These are phyloP conservation scores for Melanerpes formicivorus DNA, from an alignment of 2,113 vertebrate genomes.

Conservation along the genomic window DNA sequence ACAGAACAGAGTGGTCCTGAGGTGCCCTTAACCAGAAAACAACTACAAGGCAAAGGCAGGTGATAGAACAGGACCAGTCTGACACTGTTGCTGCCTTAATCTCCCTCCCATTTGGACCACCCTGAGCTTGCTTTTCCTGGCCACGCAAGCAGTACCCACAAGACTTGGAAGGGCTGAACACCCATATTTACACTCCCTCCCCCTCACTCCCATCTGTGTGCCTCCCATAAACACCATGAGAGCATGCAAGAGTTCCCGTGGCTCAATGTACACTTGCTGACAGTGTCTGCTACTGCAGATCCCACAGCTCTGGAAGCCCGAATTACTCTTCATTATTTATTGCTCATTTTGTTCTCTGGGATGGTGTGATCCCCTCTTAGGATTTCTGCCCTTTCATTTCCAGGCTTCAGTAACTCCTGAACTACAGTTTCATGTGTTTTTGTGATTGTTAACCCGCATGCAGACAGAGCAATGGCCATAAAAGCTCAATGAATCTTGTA, in stretches of 20 bases:
- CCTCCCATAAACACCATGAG: background rate
- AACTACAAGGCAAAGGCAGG: background rate
- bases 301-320: conserved; percentile 38
- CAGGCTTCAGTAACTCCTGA: conserved; percentile 76
- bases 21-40: background rate
- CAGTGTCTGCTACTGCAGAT: background rate
- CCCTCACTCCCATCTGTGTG: background rate
- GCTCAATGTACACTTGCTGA: conserved; percentile 13
- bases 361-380: conserved; percentile 58
- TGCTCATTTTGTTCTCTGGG: conserved; percentile 63
- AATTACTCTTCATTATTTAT: conserved; percentile 71
- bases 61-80: background rate
- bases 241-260: background rate
- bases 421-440: conserved; percentile 75
- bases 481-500: conserved; percentile 77
- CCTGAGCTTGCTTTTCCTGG: background rate
- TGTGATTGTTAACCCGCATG: conserved; percentile 81
- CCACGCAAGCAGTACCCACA: background rate
- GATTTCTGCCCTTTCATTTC: conserved; percentile 77
- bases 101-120: background rate
- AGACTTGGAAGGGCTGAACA: background rate
- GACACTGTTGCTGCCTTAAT: background rate
- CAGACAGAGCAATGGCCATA: conserved; percentile 55
- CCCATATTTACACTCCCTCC: background rate
- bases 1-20: background rate